These are phyloP conservation scores for Ethmia dodecea DNA, from an alignment of 2,888 invertebrate genomes.

Conservation along the genomic window DNA sequence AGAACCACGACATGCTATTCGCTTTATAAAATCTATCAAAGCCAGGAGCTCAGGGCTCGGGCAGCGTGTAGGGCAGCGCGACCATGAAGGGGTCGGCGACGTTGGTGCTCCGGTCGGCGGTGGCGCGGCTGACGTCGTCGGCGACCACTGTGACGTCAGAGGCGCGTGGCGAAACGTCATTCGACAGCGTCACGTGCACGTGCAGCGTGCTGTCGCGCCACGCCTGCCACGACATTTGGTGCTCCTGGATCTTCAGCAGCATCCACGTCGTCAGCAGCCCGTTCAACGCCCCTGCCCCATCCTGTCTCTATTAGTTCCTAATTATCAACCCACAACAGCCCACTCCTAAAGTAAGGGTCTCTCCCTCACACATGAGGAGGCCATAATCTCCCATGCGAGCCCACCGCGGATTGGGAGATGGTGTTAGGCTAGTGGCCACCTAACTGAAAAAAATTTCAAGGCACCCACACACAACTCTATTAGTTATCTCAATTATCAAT, in stretches of 20 bases:
- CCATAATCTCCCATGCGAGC: too few species aligned
- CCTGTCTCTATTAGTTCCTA: too few species aligned
- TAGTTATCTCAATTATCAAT: too few species aligned
- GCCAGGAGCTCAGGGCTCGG: conserved; percentile 27
- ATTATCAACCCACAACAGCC: too few species aligned
- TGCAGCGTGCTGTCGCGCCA: conserved; percentile 68
- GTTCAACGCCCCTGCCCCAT: conserved; percentile 57
- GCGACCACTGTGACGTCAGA: conserved; percentile 37
- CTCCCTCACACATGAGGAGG: too few species aligned
- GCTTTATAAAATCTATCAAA: conserved; percentile 10
- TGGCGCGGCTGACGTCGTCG: conserved; percentile 18
- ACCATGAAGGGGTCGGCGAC: conserved; percentile 60
- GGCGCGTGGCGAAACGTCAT: conserved; percentile 27
- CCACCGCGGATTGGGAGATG: too few species aligned
- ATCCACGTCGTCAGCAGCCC: conserved; percentile 69
- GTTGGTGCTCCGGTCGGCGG: conserved; percentile 43
- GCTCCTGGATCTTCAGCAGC: conserved; percentile 70
- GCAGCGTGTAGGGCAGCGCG: conserved; percentile 35
- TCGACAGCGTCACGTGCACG: conserved; percentile 56
- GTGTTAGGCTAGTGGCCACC: too few species aligned
- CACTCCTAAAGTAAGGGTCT: too few species aligned
- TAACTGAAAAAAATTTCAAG: too few species aligned
- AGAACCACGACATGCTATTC: conserved; percentile 30
- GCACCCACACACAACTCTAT: too few species aligned
- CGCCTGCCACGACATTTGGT: conserved; percentile 65